These are phyloP conservation scores for Meriones unguiculatus DNA, from an alignment of 2,113 vertebrate genomes.

Conservation along the genomic window DNA sequence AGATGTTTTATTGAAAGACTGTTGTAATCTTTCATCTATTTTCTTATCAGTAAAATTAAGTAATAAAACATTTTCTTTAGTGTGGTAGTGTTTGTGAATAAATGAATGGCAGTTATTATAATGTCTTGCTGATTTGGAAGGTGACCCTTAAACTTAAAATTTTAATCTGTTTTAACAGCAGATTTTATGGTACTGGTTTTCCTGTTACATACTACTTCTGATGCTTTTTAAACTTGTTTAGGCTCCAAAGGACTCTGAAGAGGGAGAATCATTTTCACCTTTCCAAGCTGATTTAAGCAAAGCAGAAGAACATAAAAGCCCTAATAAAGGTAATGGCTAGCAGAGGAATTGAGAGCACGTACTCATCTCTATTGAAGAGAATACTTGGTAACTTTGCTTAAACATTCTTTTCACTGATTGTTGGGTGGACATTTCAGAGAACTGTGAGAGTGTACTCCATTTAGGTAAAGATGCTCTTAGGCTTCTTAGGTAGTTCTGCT, in stretches of 20 bases:
- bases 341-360: neutral
- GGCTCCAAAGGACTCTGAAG: conserved; percentile 88
- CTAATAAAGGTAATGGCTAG: conserved; percentile 83
- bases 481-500: neutral
- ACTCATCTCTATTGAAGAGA: conserved; percentile 44
- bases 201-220: neutral
- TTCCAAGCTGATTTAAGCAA: conserved; percentile 80
- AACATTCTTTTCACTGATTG: conserved; percentile 12
- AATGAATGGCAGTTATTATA: conserved; percentile 43
- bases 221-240: conserved; percentile 82
- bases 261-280: conserved; percentile 71
- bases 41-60: conserved; percentile 41
- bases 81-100: neutral
- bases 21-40: conserved; percentile 53
- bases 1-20: conserved; percentile 9
- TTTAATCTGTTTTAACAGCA: conserved; percentile 43
- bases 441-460: neutral
- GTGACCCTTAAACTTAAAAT: conserved; percentile 48
- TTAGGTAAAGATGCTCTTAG: neutral
- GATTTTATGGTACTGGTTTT: conserved; percentile 60
- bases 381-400: conserved; percentile 20
- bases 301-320: conserved; percentile 76
- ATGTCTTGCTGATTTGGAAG: conserved; percentile 47
- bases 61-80: conserved; percentile 38
- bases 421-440: conserved; percentile 36